Percentiles rank a stretch among this genome's conserved stretches.
Conservation (phyloP, 2,888 invertebrate species). For the Baronia brevicornis region DNA sequence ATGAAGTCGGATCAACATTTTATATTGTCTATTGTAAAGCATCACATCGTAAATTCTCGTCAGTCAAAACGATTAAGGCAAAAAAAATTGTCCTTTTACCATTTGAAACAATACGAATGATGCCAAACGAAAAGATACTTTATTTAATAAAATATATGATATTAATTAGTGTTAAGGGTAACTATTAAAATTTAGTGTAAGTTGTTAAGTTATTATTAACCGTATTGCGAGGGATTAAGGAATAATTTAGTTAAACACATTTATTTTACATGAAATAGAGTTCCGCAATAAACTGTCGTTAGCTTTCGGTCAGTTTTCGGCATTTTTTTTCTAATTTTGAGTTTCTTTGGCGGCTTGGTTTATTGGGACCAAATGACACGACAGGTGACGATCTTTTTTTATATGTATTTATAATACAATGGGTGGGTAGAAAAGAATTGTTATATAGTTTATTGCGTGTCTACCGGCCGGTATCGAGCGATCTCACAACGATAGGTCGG, state of each 20-base stretch:
- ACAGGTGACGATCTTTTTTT: constrained; percentile 69
- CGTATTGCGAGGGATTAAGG: constrained; percentile 18
- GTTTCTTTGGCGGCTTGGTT: constrained; percentile 69
- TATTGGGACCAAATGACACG: constrained; percentile 74
- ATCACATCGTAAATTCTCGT: constrained; percentile 71
- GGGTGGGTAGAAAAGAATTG: constrained; percentile 50
- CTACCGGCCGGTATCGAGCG: constrained; percentile 39
- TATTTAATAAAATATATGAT: background rate
- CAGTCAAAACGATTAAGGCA: constrained; percentile 63
- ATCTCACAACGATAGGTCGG: constrained; percentile 40
- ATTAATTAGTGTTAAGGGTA: background rate
- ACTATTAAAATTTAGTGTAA: background rate
- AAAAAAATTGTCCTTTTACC: constrained; percentile 46
- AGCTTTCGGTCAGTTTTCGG: constrained; percentile 60
- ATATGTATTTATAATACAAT: constrained; percentile 27
- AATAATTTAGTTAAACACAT: constrained; percentile 17
- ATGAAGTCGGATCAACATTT: constrained; percentile 62
- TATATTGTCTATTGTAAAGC: constrained; percentile 58
- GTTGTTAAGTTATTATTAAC: background rate
- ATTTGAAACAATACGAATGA: constrained; percentile 14
- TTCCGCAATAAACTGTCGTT: constrained; percentile 41
- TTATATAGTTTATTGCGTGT: constrained; percentile 71
- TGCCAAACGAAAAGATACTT: background rate
- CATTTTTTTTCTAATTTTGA: constrained; percentile 55
- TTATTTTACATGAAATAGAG: constrained; percentile 23